phyloP scores from a whole-genome alignment of 1,140 invertebrate species.

The Coptotermes formosanus region DNA sequence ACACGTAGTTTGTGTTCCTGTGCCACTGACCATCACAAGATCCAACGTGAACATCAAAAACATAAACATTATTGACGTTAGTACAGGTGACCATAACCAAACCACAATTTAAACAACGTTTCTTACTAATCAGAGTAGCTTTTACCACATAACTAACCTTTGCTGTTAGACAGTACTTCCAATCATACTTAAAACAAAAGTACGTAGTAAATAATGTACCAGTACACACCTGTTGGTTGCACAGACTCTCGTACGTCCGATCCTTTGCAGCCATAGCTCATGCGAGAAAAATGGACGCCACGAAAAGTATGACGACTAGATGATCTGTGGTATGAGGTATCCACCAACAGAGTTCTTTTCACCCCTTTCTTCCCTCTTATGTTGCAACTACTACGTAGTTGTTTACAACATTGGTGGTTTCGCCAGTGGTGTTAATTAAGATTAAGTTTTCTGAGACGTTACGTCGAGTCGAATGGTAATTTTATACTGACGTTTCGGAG shows the following conservation, averaged over 20 bases:
- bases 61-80: background rate
- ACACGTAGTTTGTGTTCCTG: too few species aligned
- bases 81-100: background rate
- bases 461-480: too few species aligned
- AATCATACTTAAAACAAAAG: background rate
- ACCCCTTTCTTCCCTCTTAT: too few species aligned
- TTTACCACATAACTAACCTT: background rate
- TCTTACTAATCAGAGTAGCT: background rate
- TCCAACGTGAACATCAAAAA: background rate
- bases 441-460: too few species aligned
- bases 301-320: too few species aligned
- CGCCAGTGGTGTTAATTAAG: too few species aligned
- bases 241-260: slow-evolving; percentile 6
- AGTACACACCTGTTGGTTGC: slow-evolving; percentile 23
- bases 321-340: too few species aligned
- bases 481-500: too few species aligned
- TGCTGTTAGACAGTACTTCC: background rate
- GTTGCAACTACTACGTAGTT: too few species aligned
- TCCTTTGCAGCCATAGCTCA: slow-evolving; percentile 19
- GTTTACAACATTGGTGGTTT: too few species aligned
- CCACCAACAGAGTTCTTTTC: too few species aligned
- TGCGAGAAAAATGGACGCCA: too few species aligned
- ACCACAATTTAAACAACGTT: background rate
- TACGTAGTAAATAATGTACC: background rate
- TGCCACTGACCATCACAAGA: background rate